phyloP scores from a whole-genome alignment of 2,888 invertebrate species.

The Nymphalis c-album region DNA sequence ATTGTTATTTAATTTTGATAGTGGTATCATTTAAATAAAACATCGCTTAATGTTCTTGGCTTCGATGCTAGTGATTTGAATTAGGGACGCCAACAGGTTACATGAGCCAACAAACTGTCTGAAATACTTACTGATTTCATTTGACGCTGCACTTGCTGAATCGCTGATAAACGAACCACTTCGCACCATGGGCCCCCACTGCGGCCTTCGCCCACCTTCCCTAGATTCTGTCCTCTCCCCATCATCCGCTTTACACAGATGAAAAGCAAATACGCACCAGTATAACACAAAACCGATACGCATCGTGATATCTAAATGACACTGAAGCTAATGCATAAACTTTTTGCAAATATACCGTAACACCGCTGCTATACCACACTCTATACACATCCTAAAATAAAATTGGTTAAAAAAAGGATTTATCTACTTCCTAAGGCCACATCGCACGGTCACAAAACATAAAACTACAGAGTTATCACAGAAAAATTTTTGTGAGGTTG shows the following conservation, averaged over 20 bases:
- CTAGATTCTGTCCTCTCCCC: slow-evolving; percentile 72
- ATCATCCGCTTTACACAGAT: slow-evolving; percentile 75
- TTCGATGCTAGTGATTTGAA: slow-evolving; percentile 28
- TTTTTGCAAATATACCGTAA: slow-evolving; percentile 60
- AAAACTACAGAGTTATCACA: slow-evolving; percentile 65
- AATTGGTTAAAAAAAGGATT: slow-evolving; percentile 51
- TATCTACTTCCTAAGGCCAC: slow-evolving; percentile 62
- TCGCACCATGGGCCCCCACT: slow-evolving; percentile 69
- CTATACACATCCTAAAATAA: slow-evolving; percentile 73
- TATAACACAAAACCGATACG: slow-evolving; percentile 78
- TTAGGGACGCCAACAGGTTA: slow-evolving; percentile 66
- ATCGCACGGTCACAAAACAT: slow-evolving; percentile 65
- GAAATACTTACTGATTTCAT: slow-evolving; percentile 72
- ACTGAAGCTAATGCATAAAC: slow-evolving; percentile 67
- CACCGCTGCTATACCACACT: slow-evolving; percentile 59
- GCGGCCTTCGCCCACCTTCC: slow-evolving; percentile 67
- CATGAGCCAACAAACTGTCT: slow-evolving; percentile 49
- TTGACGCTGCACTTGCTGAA: slow-evolving; percentile 59
- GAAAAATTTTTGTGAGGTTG: slow-evolving; percentile 44
- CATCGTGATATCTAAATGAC: slow-evolving; percentile 77
- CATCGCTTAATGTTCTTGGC: slow-evolving; percentile 35
- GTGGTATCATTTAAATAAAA: slow-evolving; percentile 24
- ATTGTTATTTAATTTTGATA: slow-evolving; percentile 19
- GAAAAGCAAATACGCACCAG: slow-evolving; percentile 78
- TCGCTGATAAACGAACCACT: slow-evolving; percentile 67